phyloP scores from a whole-genome alignment of 1,140 invertebrate genomes.

The Galendromus occidentalis region DNA sequence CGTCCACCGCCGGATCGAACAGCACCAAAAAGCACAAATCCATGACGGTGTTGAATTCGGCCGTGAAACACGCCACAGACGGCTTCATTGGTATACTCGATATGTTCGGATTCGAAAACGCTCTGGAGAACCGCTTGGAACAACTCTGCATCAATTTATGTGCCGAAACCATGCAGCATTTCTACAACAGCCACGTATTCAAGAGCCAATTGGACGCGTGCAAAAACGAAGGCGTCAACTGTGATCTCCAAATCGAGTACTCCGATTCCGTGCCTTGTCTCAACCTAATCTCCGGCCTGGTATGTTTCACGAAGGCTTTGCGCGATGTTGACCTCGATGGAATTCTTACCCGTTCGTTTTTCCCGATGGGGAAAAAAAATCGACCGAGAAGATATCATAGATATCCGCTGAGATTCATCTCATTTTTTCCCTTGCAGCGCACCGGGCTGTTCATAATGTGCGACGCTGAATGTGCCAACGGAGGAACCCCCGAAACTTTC shows the following conservation, averaged over 20 bases:
- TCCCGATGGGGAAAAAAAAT: not conserved
- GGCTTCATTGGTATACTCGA: constrained; percentile 83
- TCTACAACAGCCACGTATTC: constrained; percentile 90
- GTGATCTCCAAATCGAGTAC: constrained; percentile 75
- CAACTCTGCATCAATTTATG: constrained; percentile 85
- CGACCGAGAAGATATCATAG: too few relatives aligned
- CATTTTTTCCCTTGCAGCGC: constrained; percentile 32
- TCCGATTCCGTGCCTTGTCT: constrained; percentile 89
- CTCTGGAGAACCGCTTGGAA: constrained; percentile 54
- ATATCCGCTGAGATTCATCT: too few relatives aligned
- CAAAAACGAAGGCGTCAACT: constrained; percentile 73
- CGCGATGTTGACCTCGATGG: not conserved
- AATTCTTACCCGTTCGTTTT: not conserved
- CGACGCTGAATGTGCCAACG: constrained; percentile 72
- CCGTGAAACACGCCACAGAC: constrained; percentile 74
- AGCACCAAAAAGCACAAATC: constrained; percentile 55
- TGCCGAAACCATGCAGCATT: constrained; percentile 90
- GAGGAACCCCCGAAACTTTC: constrained; percentile 66
- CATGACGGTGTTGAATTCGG: constrained; percentile 74
- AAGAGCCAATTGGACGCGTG: constrained; percentile 83
- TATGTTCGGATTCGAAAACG: constrained; percentile 89
- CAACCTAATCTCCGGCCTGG: constrained; percentile 74
- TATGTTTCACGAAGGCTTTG: constrained; percentile 26
- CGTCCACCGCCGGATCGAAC: constrained; percentile 59
- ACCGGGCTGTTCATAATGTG: constrained; percentile 74